Evolutionary conservation across 2,797 vertebrate species (phyloP).

Genomic region (Enteromius trimaculatus): DNA sequence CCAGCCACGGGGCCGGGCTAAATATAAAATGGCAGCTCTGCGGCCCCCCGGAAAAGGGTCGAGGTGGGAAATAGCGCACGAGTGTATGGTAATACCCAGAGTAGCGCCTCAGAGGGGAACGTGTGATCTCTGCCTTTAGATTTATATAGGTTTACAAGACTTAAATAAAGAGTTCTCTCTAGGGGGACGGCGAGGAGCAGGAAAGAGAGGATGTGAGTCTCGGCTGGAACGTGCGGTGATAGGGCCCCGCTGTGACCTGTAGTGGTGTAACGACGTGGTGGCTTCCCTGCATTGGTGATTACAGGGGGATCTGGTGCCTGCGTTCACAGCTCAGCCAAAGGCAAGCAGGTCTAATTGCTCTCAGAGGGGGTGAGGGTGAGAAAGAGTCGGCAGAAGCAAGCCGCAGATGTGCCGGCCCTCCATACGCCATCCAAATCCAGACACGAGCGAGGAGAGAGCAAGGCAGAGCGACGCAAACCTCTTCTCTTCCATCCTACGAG

Average conservation of each 20-base stretch:
- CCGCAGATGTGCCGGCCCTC: conserved; percentile 61
- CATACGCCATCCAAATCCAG: conserved; percentile 45
- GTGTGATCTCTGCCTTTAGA: conserved; percentile 59
- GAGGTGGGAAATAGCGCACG: conserved; percentile 52
- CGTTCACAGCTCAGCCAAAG: conserved; percentile 73
- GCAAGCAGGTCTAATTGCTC: conserved; percentile 77
- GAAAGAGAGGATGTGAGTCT: conserved; percentile 36
- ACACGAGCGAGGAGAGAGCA: conserved; percentile 30
- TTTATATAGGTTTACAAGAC: conserved; percentile 63
- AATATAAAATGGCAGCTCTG: conserved; percentile 66
- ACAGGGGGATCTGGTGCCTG: conserved; percentile 64
- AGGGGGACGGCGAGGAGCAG: conserved; percentile 40
- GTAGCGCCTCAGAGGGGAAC: conserved; percentile 46
- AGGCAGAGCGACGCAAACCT: conserved; percentile 21
- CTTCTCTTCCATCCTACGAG: conserved; percentile 13
- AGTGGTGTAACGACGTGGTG: conserved; percentile 65
- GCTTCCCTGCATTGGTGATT: conserved; percentile 66
- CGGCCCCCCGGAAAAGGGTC: conserved; percentile 48
- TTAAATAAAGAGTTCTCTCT: conserved; percentile 64
- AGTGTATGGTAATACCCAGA: conserved; percentile 58
- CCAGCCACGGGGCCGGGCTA: conserved; percentile 47
- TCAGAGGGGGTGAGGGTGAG: conserved; percentile 72
- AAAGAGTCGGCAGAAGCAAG: conserved; percentile 62
- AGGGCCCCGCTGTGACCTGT: conserved; percentile 62
- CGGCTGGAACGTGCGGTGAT: conserved; percentile 36